Evolutionary conservation across 2,113 vertebrate genomes (phyloP).

Genomic region (Plestiodon gilberti): DNA sequence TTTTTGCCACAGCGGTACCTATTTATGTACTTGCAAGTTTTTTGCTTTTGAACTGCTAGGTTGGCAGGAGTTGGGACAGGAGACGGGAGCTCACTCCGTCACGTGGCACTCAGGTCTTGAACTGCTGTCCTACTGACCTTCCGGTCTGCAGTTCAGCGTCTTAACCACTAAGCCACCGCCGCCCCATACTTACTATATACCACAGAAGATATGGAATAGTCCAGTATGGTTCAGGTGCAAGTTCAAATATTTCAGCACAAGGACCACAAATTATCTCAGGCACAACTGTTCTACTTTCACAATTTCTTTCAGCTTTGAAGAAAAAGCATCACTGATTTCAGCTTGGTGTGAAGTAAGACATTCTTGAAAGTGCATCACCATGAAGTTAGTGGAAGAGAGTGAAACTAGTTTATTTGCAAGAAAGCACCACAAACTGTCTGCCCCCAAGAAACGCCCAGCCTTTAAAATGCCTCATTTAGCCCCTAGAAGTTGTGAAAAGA

Average conservation of each 20-base stretch:
- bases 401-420: not conserved
- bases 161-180: too few species aligned
- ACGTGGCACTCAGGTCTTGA: too few species aligned
- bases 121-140: too few species aligned
- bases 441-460: not conserved
- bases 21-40: too few species aligned
- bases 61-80: too few species aligned
- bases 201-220: not conserved
- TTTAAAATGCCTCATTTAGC: not conserved
- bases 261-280: not conserved
- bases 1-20: too few species aligned
- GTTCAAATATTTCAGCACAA: not conserved
- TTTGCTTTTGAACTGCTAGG: too few species aligned
- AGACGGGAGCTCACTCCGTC: too few species aligned
- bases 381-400: not conserved
- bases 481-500: not conserved
- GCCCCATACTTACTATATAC: not conserved
- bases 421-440: not conserved
- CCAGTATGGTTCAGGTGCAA: not conserved
- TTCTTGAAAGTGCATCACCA: not conserved
- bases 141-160: too few species aligned
- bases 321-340: not conserved
- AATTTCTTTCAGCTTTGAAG: not conserved
- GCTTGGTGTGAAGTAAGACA: not conserved
- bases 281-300: not conserved